These are phyloP conservation scores for Drosophila obscura DNA, from an alignment of 1,140 invertebrate species.

Conservation along the genomic window DNA sequence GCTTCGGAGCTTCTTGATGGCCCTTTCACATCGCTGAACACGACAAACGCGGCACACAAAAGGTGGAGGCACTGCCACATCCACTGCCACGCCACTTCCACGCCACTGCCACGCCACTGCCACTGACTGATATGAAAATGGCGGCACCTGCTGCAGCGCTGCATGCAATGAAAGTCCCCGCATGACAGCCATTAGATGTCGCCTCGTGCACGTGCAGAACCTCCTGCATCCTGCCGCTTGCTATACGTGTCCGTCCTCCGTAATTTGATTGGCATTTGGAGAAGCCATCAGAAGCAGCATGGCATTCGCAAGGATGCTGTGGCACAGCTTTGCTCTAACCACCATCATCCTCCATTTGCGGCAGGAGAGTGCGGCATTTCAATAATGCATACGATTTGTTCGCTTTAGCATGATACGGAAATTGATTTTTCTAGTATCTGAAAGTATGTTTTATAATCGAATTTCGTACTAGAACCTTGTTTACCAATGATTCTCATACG, in stretches of 20 bases:
- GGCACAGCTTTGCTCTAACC: constrained; percentile 9
- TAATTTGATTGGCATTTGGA: constrained; percentile 77
- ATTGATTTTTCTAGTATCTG: constrained; percentile 43
- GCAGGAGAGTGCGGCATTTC: constrained; percentile 49
- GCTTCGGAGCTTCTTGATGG: constrained; percentile 33
- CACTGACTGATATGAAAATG: constrained; percentile 58
- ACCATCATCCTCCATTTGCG: constrained; percentile 11
- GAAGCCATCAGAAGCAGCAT: constrained; percentile 31
- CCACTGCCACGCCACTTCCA: too few relatives aligned
- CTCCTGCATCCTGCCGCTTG: constrained; percentile 33
- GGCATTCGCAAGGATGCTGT: constrained; percentile 7
- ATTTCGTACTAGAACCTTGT: constrained; percentile 15
- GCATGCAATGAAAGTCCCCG: constrained; percentile 23
- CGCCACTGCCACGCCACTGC: too few relatives aligned
- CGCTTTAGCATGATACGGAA: constrained; percentile 14
- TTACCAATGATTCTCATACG: constrained; percentile 4
- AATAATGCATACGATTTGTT: constrained; percentile 65
- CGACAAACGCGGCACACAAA: too few relatives aligned
- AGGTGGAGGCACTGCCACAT: too few relatives aligned
- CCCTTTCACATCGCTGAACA: constrained; percentile 23
- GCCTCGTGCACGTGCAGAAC: constrained; percentile 16
- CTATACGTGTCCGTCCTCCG: constrained; percentile 24
- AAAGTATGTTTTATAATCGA: constrained; percentile 33
- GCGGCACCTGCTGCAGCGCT: constrained; percentile 50
- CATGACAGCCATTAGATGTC: constrained; percentile 67